Conservation (phyloP, 2,888 invertebrate genomes). For the Bombyx huttoni region DNA sequence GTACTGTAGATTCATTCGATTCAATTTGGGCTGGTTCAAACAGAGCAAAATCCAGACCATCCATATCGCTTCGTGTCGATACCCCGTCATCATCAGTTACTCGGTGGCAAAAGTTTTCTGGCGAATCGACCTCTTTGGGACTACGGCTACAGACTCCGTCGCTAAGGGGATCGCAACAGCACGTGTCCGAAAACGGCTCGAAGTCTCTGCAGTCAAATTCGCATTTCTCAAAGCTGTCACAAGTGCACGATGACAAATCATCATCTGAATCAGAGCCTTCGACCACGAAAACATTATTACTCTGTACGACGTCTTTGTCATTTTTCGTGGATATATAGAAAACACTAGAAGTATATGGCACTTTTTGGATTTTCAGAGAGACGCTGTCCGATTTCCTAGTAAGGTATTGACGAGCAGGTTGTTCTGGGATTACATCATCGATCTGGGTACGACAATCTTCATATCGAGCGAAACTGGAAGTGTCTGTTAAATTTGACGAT, state of each 20-base stretch:
- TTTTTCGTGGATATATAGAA: constrained; percentile 53
- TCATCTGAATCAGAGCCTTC: constrained; percentile 64
- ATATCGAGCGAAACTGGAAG: constrained; percentile 63
- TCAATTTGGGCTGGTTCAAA: constrained; percentile 74
- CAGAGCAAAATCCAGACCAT: constrained; percentile 76
- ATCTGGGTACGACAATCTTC: constrained; percentile 55
- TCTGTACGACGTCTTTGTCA: constrained; percentile 39
- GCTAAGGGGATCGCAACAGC: constrained; percentile 68
- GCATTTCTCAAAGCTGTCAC: constrained; percentile 70
- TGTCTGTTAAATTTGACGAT: constrained; percentile 61
- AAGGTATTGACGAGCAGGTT: constrained; percentile 23
- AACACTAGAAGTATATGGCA: constrained; percentile 57
- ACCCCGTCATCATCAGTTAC: constrained; percentile 52
- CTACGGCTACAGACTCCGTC: constrained; percentile 65
- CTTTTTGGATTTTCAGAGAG: constrained; percentile 53
- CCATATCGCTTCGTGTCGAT: constrained; percentile 74
- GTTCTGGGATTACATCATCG: constrained; percentile 34
- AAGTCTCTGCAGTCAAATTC: constrained; percentile 72
- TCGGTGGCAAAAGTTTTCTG: constrained; percentile 55
- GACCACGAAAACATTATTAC: constrained; percentile 41
- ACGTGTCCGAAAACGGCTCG: constrained; percentile 74
- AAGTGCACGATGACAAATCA: constrained; percentile 68
- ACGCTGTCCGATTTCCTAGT: constrained; percentile 31
- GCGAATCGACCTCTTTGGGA: constrained; percentile 63
- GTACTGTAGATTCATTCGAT: constrained; percentile 19